Evolutionary conservation across 2,113 vertebrate species (phyloP), one percentile per base, ranked within the genome.

Genomic region (Limnothrissa miodon): DNA sequence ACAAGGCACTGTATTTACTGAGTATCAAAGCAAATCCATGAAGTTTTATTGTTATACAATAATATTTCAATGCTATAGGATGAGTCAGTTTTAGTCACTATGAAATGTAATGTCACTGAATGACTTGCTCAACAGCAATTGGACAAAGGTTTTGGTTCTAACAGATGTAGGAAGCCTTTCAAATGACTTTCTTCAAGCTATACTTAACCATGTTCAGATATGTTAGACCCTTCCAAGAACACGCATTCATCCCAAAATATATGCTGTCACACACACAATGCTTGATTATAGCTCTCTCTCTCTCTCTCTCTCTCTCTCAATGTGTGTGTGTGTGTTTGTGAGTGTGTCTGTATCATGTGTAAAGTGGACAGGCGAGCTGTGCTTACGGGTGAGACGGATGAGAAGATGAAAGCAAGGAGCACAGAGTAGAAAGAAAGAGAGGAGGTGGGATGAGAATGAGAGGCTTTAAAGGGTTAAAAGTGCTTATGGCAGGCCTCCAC

Each of bases 391-490:
- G 29, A 36, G 62, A 70, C 62, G 36, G 13, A 29, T 23, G n/a
- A 23, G 59, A 62, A 70, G 62, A 36, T 70, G 62, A 70, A 70
- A 70, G 62, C 6, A 33, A 2, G 62, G 29, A 36, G 10, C 25
- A 70, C 11, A 4, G 11, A 70, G 29, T 70, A 15, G 33, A 15
- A 33, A 15, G 25, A 5, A n/a, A n/a, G 42, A 42, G 59, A 25
- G 59, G 29, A 70, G 25, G 62, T 70, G 62, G 62, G 62, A 70
- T 36, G 10, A 70, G 62, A 1, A 3, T n/a, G 13, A 70, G 62
- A 33, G 33, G 25, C 62, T 70, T 70, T 70, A 70, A 70, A 70
- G 62, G 13, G 13, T 70, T 70, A 70, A 70, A 70, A 70, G 13
- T 70, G 62, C 29, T 70, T 70, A 10, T 70, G 33, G 29, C 62